Evolutionary conservation across 2,113 vertebrate genomes (phyloP), one percentile per base, ranked within the genome.

Genomic region (Menidia beryllina): DNA sequence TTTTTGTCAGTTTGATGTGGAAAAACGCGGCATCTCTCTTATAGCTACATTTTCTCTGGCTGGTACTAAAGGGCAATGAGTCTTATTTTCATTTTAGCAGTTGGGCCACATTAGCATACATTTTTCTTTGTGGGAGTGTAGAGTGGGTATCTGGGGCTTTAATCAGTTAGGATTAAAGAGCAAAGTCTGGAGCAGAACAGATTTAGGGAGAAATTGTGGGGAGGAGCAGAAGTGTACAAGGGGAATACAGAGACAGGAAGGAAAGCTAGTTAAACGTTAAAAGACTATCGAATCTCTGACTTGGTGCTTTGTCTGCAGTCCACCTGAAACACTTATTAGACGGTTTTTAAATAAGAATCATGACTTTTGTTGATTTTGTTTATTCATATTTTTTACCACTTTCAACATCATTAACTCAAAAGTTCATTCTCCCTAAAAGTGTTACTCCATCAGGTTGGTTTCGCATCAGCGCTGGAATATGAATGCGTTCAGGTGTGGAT

Each of bases 161-260:
- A 80, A 86, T 91, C 86, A 86, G 84, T 89, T 82, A 68, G 82
- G 76, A 89, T 91, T 87, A 88, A 85, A 87, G 72, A 73, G 55
- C 47, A 75, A 75, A 67, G 57, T 71, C 64, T 3, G 58, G 79
- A 89, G 87, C 81, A 70, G 72, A 86, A 89, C 72, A 79, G 81
- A 82, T 82, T 85, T 79, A 67, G 30, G 64, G 24, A 86, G 61
- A 79, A 71, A 71, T 25, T 38, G 55, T 20, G 21, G 24, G 51
- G 69, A 60, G 34, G 19, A 45, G 68, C 25, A 27, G 72, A 72
- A 49, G 65, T 57, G 39, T 39, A 21, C 30, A 56, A 54, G 41
- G 41, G 15, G 2, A 55, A 23, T 20, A 59, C 66, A 36, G 53
- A 62, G 62, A 66, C 25, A 19, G 61, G 6, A 65, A 55, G 36